phyloP scores from a whole-genome alignment of 2,113 vertebrate genomes.

The Patagioenas fasciata region DNA sequence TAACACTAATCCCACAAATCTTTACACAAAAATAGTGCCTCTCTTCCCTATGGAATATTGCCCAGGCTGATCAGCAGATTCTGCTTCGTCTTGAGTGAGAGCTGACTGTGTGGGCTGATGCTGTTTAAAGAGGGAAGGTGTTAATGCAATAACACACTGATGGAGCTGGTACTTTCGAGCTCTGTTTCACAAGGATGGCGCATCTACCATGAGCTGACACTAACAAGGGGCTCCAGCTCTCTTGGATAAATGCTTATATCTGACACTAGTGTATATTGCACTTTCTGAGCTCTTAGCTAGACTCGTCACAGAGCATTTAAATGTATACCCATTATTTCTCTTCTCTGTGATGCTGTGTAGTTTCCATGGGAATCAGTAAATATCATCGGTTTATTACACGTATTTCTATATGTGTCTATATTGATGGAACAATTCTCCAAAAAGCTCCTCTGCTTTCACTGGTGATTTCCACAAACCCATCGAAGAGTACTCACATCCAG shows the following conservation, averaged over 20 bases:
- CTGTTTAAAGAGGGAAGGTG: not conserved
- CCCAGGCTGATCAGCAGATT: not conserved
- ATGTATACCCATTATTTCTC: not conserved
- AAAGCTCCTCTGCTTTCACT: not conserved
- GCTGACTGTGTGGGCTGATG: not conserved
- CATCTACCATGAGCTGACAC: not conserved
- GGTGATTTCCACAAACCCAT: not conserved
- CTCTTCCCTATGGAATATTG: not conserved
- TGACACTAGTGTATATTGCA: not conserved
- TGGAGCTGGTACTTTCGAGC: not conserved
- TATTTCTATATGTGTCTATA: not conserved
- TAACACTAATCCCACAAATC: not conserved
- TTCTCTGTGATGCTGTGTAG: not conserved
- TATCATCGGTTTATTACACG: not conserved
- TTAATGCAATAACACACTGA: not conserved
- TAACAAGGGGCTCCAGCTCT: not conserved
- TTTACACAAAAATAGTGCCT: not conserved
- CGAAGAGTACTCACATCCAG: not conserved
- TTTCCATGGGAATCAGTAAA: not conserved
- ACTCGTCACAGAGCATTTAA: not conserved
- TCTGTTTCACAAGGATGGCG: not conserved
- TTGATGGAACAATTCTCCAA: not conserved
- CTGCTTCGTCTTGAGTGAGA: not conserved
- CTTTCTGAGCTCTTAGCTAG: not conserved
- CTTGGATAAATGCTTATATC: not conserved